A percentile compares a stretch with the other conserved stretches of the same genome.
Evolutionary conservation across 2,888 invertebrate genomes (phyloP).

Genomic region (Zootermopsis nevadensis): DNA sequence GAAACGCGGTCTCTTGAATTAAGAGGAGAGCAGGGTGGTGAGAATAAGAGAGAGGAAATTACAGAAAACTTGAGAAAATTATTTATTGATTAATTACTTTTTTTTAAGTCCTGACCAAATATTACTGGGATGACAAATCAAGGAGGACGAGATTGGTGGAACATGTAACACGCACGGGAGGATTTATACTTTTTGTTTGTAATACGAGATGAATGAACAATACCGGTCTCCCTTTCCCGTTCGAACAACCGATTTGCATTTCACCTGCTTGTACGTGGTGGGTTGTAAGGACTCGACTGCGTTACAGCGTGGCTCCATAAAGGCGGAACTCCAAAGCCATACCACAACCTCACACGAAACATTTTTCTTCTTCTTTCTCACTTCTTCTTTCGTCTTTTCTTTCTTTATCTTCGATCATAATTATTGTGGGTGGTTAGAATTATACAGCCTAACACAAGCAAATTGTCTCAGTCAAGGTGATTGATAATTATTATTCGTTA

Average conservation of each 20-base stretch:
- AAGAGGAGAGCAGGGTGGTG: no score
- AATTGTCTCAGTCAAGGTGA: slow-evolving; percentile 41
- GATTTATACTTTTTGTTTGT: no score
- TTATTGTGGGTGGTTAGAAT: slow-evolving; percentile 45
- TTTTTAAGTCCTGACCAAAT: no score
- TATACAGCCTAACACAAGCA: slow-evolving; percentile 27
- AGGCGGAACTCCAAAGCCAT: slow-evolving; percentile 25
- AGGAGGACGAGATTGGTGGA: no score
- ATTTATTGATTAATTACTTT: no score
- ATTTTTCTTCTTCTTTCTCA: slow-evolving; percentile 23
- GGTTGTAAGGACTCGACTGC: slow-evolving; percentile 12
- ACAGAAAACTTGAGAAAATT: no score
- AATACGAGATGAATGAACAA: no score
- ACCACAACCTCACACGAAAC: slow-evolving; percentile 32
- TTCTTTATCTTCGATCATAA: slow-evolving; percentile 44
- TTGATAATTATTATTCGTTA: slow-evolving; percentile 42
- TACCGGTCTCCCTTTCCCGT: no score
- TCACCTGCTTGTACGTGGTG: slow-evolving; percentile 1
- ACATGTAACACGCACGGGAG: no score
- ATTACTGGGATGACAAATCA: no score
- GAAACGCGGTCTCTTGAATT: no score
- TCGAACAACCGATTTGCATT: not conserved
- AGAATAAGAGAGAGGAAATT: no score
- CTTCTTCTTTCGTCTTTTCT: slow-evolving; percentile 9
- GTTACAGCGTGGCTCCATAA: slow-evolving; percentile 27